Evolutionary conservation across 92 coral and sea anemone species (phyloP), one percentile per base, ranked within the genome.

Genomic region (Montipora capitata): DNA sequence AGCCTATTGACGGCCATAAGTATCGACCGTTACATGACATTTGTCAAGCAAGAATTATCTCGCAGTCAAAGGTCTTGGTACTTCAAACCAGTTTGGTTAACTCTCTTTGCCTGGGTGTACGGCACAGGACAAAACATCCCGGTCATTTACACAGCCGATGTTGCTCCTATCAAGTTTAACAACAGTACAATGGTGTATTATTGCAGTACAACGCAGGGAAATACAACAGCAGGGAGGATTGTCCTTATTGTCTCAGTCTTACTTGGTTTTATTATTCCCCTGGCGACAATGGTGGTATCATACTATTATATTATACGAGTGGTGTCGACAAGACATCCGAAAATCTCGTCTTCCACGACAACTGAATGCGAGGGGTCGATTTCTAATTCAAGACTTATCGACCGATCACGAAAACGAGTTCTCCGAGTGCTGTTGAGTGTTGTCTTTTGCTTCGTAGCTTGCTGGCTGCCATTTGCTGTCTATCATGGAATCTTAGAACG

Each of bases 401-500:
- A 88, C 10, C 81, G 88, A 16, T 88, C 95, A 2, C 74, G 93
- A 18, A 92, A 80, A 72, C 82, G 85, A 41, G 95, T 92, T 65
- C 62, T 89, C 3, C 88, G 89, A 11, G 90, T 89, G 79, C 74
- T 92, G 35, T 61, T 92, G 4, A 88, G 35, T 54, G 90, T 92
- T 10, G 88, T 92, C 7, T 40, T 73, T 39, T 89, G 89, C 41
- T 92, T 92, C 77, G 15, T 92, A 5, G 20, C 66, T 52, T 92
- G 95, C 42, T 92, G 95, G 95, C 48, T 86, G 57, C 95, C 95
- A 41, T 92, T 92, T 20, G 88, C 90, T 48, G 78, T 92, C 12
- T 92, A 92, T 85, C 81, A 82, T 63, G 95, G 95, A 15, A 88
- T 92, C 42, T 66, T 92, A 9, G 95, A 92, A 91, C 68, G 75